Conservation (phyloP, 1,140 invertebrate genomes). For the Drosophila orena region DNA sequence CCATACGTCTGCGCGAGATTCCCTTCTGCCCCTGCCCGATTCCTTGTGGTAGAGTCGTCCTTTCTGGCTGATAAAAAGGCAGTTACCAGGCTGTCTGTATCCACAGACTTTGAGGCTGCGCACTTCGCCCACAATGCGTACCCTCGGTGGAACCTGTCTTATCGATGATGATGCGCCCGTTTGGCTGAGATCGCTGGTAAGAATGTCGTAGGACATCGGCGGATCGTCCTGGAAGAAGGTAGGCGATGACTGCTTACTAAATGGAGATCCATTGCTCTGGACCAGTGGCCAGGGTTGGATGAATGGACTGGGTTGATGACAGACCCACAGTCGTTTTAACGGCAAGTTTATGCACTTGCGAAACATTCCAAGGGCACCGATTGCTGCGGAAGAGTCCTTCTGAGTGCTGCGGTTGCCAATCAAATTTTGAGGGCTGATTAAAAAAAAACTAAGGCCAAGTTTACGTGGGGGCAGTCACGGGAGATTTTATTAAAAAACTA, state of each 20-base stretch:
- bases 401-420: background rate
- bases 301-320: background rate
- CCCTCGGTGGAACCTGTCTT: background rate
- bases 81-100: background rate
- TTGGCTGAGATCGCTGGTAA: conserved; percentile 10
- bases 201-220: conserved; percentile 32
- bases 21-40: background rate
- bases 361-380: conserved; percentile 31
- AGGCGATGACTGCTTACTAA: background rate
- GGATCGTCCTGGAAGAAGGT: background rate
- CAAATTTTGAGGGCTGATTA: conserved; percentile 23
- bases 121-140: background rate
- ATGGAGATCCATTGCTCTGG: background rate
- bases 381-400: background rate
- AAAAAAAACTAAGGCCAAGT: conserved; percentile 25
- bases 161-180: background rate
- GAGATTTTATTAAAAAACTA: conserved; percentile 29
- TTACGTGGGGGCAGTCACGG: conserved; percentile 13
- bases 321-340: conserved; percentile 22
- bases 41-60: conserved; percentile 3
- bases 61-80: background rate
- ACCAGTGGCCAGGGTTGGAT: background rate
- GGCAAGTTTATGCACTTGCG: conserved; percentile 25
- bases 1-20: background rate
- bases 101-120: background rate